A percentile compares a stretch with the other conserved stretches of the same genome.
phyloP scores from a whole-genome alignment of 2,113 vertebrate species.

The Pluvialis apricaria region DNA sequence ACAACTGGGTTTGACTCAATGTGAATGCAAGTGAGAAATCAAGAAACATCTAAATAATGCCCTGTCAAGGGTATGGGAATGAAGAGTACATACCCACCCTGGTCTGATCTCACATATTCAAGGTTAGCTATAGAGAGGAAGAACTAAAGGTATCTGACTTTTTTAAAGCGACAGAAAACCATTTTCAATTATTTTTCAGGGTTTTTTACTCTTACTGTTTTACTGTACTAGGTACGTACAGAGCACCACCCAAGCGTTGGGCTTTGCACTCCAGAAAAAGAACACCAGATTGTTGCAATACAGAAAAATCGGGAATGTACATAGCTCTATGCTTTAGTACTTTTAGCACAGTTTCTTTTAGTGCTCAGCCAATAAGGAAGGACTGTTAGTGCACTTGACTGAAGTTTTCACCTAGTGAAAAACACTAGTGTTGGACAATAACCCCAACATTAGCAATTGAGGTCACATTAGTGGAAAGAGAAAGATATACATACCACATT shows the following conservation, averaged over 20 bases:
- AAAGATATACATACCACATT: constrained; percentile 84
- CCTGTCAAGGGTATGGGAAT: not conserved
- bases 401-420: not conserved
- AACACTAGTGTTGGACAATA: not conserved
- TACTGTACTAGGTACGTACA: not conserved
- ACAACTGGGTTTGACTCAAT: not conserved
- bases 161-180: not conserved
- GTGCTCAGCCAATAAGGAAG: not conserved
- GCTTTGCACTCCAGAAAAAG: not conserved
- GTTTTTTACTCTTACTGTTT: not conserved
- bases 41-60: not conserved
- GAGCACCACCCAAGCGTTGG: not conserved
- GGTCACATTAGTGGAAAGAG: not conserved
- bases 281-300: not conserved
- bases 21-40: not conserved
- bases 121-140: not conserved
- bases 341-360: not conserved
- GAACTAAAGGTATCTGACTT: not conserved
- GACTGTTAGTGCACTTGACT: not conserved
- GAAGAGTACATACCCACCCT: not conserved
- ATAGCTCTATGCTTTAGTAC: not conserved
- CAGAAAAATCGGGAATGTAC: not conserved
- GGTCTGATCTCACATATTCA: not conserved
- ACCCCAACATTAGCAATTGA: not conserved
- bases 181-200: not conserved